Conservation (phyloP, 2,113 vertebrate genomes). For the Toxostoma redivivum region DNA sequence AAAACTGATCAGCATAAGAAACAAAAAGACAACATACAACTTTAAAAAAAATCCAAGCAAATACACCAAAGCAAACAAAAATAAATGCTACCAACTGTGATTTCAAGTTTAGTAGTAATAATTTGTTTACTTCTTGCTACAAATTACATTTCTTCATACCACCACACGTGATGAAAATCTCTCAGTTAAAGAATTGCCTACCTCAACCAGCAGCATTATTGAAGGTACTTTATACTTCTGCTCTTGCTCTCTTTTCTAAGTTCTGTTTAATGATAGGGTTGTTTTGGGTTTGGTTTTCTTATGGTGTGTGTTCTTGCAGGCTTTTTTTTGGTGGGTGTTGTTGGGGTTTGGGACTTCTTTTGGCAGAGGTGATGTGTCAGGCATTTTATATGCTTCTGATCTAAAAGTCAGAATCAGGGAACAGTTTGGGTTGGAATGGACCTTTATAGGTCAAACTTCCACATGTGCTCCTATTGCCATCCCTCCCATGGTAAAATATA, state of each 20-base stretch:
- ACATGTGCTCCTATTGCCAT: neutral
- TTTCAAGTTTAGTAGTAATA: constrained; percentile 44
- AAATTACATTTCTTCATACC: constrained; percentile 40
- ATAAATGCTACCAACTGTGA: neutral
- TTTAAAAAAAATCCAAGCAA: neutral
- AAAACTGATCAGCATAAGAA: neutral
- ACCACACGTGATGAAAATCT: constrained; percentile 23
- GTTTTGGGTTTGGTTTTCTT: neutral
- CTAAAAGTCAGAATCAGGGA: neutral
- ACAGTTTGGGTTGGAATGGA: neutral
- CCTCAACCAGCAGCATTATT: neutral
- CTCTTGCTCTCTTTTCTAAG: neutral
- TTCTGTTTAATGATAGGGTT: neutral
- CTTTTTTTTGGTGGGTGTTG: neutral
- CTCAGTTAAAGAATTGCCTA: neutral
- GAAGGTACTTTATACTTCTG: neutral
- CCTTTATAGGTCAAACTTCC: neutral
- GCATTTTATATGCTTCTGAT: neutral
- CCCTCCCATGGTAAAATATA: neutral
- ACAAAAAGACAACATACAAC: neutral
- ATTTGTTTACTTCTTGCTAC: constrained; percentile 9
- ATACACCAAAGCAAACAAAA: neutral
- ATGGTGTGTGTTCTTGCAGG: neutral
- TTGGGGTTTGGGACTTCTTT: neutral
- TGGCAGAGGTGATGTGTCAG: neutral